phyloP scores from a whole-genome alignment of 2,113 vertebrate genomes.

The Heterocephalus glaber region DNA sequence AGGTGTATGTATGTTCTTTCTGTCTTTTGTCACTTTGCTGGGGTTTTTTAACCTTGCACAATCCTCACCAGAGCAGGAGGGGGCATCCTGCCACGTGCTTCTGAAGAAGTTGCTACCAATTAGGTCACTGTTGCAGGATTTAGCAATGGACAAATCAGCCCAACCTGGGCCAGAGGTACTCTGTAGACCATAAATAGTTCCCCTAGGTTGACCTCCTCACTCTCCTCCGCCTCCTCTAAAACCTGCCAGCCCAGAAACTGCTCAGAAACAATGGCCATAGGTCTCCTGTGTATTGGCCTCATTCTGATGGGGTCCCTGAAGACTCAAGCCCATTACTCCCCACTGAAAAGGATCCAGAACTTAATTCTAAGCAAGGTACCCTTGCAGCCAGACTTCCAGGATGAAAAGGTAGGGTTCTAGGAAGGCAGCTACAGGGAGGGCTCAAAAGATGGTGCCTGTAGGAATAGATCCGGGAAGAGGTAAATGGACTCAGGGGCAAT shows the following conservation, averaged over 20 bases:
- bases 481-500: not conserved
- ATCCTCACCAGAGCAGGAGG: not conserved
- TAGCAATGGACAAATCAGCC: not conserved
- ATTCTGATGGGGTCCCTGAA: constrained; percentile 52
- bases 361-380: constrained; percentile 32
- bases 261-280: not conserved
- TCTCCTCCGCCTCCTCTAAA: not conserved
- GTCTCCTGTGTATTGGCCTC: constrained; percentile 63
- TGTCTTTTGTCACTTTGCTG: not conserved
- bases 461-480: not conserved
- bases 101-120: not conserved
- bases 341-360: not conserved
- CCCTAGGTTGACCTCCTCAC: not conserved
- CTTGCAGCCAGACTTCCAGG: constrained; percentile 50
- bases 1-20: not conserved
- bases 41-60: not conserved
- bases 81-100: not conserved
- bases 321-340: not conserved
- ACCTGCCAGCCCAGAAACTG: not conserved
- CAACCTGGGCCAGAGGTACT: not conserved
- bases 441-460: fast-evolving
- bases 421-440: not conserved
- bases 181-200: not conserved
- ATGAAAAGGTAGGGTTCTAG: constrained; percentile 34
- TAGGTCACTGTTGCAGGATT: not conserved